A percentile compares a stretch with the other conserved stretches of the same genome.
Conservation (phyloP, 2,113 vertebrate genomes). For the Gila orcuttii region DNA sequence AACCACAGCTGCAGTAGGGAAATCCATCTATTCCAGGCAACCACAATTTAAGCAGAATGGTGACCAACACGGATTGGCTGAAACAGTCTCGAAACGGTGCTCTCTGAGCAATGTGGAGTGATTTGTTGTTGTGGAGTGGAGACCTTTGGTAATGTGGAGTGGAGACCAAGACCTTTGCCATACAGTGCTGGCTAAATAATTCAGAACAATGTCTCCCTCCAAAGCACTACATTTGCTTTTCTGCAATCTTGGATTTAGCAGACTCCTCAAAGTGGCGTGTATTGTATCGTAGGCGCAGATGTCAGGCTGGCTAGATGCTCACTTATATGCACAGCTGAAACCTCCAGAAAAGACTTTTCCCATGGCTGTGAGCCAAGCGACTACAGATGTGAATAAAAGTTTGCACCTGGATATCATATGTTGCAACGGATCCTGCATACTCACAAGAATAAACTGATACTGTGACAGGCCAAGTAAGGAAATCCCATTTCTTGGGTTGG, state of each 20-base stretch:
- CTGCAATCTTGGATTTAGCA: constrained; percentile 22
- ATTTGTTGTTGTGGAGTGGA: constrained; percentile 2
- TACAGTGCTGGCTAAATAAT: constrained; percentile 1
- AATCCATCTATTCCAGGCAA: constrained; percentile 13
- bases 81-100: not conserved
- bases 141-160: not conserved
- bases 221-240: constrained; percentile 26
- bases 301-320: not conserved
- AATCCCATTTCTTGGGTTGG: constrained; percentile 35
- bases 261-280: not conserved
- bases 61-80: not conserved
- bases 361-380: not conserved
- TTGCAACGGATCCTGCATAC: constrained; percentile 2
- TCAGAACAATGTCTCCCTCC: not conserved
- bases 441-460: not conserved
- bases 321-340: not conserved
- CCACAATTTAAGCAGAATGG: constrained; percentile 5
- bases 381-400: not conserved
- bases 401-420: constrained; percentile 47
- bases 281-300: not conserved
- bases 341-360: constrained; percentile 12
- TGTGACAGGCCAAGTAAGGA: constrained; percentile 6
- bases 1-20: constrained; percentile 37
- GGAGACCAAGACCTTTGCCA: not conserved
- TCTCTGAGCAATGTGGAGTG: not conserved